phyloP scores from a whole-genome alignment of 2,888 invertebrate species.

The Campoletis raptor region DNA sequence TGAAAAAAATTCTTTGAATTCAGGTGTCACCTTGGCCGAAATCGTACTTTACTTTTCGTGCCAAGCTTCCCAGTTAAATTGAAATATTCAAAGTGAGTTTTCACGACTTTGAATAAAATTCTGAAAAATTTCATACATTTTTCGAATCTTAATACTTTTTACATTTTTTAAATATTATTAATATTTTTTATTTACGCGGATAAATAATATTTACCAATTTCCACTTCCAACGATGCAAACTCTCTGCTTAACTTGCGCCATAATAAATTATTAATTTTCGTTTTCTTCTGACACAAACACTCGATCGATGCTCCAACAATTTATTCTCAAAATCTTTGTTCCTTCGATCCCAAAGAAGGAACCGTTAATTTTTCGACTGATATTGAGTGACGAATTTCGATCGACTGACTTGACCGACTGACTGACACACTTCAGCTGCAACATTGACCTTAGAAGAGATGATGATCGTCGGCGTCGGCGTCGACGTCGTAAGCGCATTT shows the following conservation, averaged over 20 bases:
- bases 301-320: background rate
- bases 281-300: constrained; percentile 55
- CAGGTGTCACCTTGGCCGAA: constrained; percentile 64
- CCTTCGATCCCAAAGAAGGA: constrained; percentile 23
- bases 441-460: constrained; percentile 79
- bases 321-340: constrained; percentile 7
- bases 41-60: constrained; percentile 38
- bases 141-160: background rate
- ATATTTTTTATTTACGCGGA: background rate
- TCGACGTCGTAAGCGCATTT: constrained; percentile 54
- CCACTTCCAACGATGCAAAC: constrained; percentile 87
- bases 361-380: constrained; percentile 34
- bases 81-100: background rate
- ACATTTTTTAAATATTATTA: background rate
- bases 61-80: constrained; percentile 52
- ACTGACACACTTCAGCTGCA: constrained; percentile 75
- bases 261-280: constrained; percentile 46
- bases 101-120: background rate
- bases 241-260: constrained; percentile 82
- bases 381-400: constrained; percentile 67
- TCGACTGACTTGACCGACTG: constrained; percentile 77
- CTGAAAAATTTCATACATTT: background rate
- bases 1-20: background rate
- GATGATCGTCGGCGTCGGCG: constrained; percentile 39
- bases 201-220: constrained; percentile 85